phyloP scores from a whole-genome alignment of 2,797 vertebrate genomes.

The Arremon brunneinucha region DNA sequence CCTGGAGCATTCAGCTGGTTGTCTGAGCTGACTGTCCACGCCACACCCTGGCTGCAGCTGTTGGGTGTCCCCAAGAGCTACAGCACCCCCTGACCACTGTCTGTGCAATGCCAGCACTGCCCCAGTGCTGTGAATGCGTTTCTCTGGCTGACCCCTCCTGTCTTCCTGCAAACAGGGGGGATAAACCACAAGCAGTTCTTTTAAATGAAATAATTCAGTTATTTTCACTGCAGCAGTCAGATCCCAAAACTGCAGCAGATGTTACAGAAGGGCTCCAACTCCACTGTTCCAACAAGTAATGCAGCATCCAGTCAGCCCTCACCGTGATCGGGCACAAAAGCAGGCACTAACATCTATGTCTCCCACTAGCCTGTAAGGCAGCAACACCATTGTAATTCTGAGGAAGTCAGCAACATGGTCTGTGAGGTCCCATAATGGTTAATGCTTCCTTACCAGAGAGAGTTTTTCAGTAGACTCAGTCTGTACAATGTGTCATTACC shows the following conservation, averaged over 20 bases:
- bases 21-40: not conserved
- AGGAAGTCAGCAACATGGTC: slow-evolving; percentile 18
- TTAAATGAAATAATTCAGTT: not conserved
- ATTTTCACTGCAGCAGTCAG: not conserved
- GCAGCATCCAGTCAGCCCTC: not conserved
- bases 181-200: not conserved
- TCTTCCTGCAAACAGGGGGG: not conserved
- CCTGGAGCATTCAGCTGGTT: not conserved
- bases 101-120: not conserved
- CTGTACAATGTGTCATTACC: not conserved
- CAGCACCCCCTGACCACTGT: not conserved
- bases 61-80: not conserved
- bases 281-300: not conserved
- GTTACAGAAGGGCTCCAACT: not conserved
- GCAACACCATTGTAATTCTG: not conserved
- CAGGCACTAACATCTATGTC: not conserved
- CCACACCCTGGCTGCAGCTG: not conserved
- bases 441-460: not conserved
- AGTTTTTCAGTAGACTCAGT: not conserved
- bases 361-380: not conserved
- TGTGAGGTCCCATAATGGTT: not conserved
- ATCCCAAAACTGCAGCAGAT: slow-evolving; percentile 14
- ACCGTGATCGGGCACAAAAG: not conserved
- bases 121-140: not conserved
- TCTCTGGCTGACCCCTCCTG: not conserved